Conservation (phyloP, 2,888 invertebrate genomes). For the Globia sparganii region DNA sequence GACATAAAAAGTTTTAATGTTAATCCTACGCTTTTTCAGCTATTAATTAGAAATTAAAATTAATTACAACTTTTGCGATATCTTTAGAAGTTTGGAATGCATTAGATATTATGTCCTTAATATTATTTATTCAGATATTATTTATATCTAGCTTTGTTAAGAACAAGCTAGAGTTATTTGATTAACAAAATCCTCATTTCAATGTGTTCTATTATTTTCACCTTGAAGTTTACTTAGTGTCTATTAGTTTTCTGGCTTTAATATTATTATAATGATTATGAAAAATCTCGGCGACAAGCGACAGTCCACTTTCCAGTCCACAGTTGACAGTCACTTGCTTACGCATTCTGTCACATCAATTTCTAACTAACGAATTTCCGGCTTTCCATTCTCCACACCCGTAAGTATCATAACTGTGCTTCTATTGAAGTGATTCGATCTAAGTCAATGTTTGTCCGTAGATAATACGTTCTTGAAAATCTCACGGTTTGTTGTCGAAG, state of each 20-base stretch:
- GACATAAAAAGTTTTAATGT: neutral
- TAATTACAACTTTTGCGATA: constrained; percentile 13
- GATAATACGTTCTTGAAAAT: constrained; percentile 80
- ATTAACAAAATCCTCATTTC: neutral
- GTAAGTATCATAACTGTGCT: constrained; percentile 72
- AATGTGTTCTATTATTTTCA: neutral
- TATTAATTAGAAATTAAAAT: constrained; percentile 35
- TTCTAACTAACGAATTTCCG: constrained; percentile 8
- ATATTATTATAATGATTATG: neutral
- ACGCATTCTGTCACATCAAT: neutral
- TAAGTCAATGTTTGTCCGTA: constrained; percentile 79
- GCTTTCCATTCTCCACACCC: constrained; percentile 41
- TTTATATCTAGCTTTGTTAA: neutral
- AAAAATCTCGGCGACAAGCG: neutral
- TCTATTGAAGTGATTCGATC: constrained; percentile 71
- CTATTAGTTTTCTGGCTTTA: neutral
- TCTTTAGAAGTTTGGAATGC: constrained; percentile 5
- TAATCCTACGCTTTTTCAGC: neutral
- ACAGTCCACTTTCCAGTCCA: too few relatives aligned
- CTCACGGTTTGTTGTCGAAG: constrained; percentile 75
- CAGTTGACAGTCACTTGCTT: neutral
- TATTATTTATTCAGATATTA: neutral
- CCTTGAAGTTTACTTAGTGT: neutral
- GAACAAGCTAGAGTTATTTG: neutral
- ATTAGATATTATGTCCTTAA: constrained; percentile 3